Evolutionary conservation across 2,797 vertebrate species (phyloP).

Genomic region (Gallirallus australis): DNA sequence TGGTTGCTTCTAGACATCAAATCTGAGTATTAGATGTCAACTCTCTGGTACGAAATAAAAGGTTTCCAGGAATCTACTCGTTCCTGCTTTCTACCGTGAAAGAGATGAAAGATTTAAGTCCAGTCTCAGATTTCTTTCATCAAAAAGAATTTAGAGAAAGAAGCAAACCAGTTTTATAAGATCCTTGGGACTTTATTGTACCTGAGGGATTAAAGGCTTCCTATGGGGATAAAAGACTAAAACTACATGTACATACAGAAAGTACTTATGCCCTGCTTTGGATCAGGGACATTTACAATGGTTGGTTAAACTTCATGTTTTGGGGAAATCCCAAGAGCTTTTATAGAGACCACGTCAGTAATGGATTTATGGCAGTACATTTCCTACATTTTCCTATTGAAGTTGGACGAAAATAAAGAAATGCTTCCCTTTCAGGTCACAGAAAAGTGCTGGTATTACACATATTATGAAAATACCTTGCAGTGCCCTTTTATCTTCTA

Average conservation of each 20-base stretch:
- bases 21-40: neutral
- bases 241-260: neutral
- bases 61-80: neutral
- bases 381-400: neutral
- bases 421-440: neutral
- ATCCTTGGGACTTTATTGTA: neutral
- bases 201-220: neutral
- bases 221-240: neutral
- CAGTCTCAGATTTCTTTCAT: neutral
- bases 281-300: neutral
- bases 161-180: neutral
- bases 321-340: neutral
- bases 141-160: neutral
- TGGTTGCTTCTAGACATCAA: neutral
- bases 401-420: neutral
- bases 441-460: neutral
- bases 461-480: neutral
- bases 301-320: neutral
- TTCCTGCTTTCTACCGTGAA: neutral
- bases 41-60: neutral
- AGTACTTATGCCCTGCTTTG: neutral
- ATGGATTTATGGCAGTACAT: neutral
- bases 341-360: neutral
- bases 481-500: neutral
- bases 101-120: neutral